Evolutionary conservation across 2,113 vertebrate species (phyloP).

Genomic region (Cephalopterus ornatus): DNA sequence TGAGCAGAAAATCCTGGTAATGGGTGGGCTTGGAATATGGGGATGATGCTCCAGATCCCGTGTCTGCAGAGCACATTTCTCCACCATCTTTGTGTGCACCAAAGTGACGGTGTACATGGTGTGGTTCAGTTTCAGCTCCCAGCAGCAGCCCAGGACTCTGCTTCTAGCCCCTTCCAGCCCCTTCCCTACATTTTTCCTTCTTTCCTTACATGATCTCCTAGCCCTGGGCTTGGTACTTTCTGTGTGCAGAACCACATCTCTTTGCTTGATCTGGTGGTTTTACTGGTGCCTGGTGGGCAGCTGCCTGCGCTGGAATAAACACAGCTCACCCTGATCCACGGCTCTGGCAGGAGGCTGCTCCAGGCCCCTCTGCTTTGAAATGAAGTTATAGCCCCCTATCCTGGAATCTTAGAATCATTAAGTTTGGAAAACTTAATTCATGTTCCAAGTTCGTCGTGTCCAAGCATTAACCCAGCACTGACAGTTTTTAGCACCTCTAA

Average conservation of each 20-base stretch:
- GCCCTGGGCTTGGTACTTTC: not conserved
- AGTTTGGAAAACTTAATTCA: not conserved
- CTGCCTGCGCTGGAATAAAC: not conserved
- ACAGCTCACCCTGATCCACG: not conserved
- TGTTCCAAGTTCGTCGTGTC: not conserved
- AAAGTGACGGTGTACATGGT: too few relatives aligned
- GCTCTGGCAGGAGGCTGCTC: not conserved
- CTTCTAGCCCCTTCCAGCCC: not conserved
- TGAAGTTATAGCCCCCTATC: not conserved
- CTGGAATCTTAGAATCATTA: not conserved
- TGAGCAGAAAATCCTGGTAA: not conserved
- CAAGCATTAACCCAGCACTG: not conserved
- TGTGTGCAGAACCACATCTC: not conserved
- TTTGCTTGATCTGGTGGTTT: not conserved
- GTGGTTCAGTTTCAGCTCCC: not conserved
- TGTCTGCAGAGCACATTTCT: not conserved
- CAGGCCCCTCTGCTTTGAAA: not conserved
- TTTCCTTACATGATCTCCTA: not conserved
- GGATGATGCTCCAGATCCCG: not conserved
- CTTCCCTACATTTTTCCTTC: not conserved
- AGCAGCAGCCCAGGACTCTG: not conserved
- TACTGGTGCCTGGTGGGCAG: not conserved
- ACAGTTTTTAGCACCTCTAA: not conserved
- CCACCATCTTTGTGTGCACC: accelerated
- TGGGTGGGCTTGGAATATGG: not conserved